Percentiles rank a stretch among this genome's conserved stretches.
These are phyloP conservation scores for Todiramphus saurophagus DNA, from an alignment of 2,113 vertebrate species.

Conservation along the genomic window DNA sequence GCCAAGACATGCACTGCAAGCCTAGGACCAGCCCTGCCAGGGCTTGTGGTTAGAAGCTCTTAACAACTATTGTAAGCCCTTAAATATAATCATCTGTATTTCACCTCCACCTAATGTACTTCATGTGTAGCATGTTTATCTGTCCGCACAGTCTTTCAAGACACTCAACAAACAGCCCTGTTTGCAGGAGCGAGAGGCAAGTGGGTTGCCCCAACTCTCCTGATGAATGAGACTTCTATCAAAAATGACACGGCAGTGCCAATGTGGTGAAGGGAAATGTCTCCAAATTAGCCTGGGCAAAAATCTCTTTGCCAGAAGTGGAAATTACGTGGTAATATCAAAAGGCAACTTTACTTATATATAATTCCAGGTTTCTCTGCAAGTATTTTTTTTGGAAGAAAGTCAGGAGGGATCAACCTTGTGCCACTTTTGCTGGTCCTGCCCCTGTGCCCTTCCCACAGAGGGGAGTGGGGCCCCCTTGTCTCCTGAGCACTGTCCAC, in stretches of 20 bases:
- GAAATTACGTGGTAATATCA: conserved; percentile 75
- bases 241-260: conserved; percentile 18
- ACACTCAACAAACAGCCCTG: conserved; percentile 64
- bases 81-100: conserved; percentile 79
- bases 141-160: neutral
- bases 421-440: neutral
- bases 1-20: conserved; percentile 63
- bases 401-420: conserved; percentile 26
- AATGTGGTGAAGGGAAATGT: conserved; percentile 42
- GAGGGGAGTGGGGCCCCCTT: neutral
- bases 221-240: conserved; percentile 68
- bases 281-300: conserved; percentile 52
- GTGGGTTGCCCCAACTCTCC: neutral
- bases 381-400: conserved; percentile 60
- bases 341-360: conserved; percentile 66
- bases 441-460: neutral
- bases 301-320: conserved; percentile 69
- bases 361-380: conserved; percentile 67
- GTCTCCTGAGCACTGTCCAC: neutral
- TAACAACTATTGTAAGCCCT: conserved; percentile 84
- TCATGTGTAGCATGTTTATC: conserved; percentile 66
- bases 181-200: conserved; percentile 27
- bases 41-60: conserved; percentile 80
- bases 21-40: conserved; percentile 35
- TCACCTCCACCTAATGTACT: conserved; percentile 74